These are phyloP conservation scores for Hemibagrus guttatus DNA, from an alignment of 2,797 vertebrate species.

Conservation along the genomic window DNA sequence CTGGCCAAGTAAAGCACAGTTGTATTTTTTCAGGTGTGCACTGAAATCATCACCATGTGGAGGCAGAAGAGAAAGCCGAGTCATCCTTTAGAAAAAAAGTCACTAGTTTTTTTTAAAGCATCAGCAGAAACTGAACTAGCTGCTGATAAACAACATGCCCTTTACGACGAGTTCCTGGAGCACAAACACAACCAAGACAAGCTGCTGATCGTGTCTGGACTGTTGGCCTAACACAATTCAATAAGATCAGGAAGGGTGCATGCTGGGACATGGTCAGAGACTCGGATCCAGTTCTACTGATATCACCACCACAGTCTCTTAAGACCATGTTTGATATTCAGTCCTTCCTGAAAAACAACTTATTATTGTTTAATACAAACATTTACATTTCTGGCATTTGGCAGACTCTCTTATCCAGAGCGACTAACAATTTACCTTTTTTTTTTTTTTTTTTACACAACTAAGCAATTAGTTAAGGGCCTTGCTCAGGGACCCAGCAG, in stretches of 20 bases:
- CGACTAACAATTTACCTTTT: too few relatives aligned
- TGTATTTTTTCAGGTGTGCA: neutral
- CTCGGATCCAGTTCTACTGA: neutral
- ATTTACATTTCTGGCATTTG: too few relatives aligned
- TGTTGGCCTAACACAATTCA: slow-evolving; percentile 20
- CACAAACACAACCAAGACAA: neutral
- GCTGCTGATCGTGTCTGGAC: neutral
- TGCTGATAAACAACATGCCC: slow-evolving; percentile 23
- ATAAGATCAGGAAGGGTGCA: neutral
- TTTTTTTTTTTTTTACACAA: too few relatives aligned
- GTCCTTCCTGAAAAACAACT: neutral
- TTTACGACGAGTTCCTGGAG: neutral
- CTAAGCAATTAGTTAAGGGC: too few relatives aligned
- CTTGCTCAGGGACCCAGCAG: too few relatives aligned
- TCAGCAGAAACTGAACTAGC: slow-evolving; percentile 30
- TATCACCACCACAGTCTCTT: neutral
- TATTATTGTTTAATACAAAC: neutral
- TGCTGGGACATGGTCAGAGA: neutral
- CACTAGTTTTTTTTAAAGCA: slow-evolving; percentile 14
- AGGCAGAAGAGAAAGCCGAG: slow-evolving; percentile 1
- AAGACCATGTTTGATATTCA: neutral
- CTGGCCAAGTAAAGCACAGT: neutral
- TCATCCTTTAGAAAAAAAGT: slow-evolving; percentile 17
- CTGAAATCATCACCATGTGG: neutral
- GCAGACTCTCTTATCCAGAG: too few relatives aligned